Evolutionary conservation across 2,113 vertebrate species (phyloP), one percentile per base, ranked within the genome.

Genomic region (Tor tambroides): DNA sequence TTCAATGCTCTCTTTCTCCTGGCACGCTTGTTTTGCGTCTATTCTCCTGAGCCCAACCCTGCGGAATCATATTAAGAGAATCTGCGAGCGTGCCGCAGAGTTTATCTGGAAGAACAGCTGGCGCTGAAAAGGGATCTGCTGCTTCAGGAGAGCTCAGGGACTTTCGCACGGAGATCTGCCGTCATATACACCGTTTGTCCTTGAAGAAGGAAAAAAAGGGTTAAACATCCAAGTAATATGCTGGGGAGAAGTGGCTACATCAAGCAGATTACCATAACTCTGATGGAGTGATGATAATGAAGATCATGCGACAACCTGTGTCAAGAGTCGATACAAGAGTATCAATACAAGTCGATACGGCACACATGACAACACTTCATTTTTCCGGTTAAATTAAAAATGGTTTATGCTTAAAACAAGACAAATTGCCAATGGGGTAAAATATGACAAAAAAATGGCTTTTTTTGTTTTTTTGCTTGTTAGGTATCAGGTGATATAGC

Each of bases 31-130:
- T 98, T 98, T 96, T 94, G 95, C 95, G 8, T 96, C 96, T 96
- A 98, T 96, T 97, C 98, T 99, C 98, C 95, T 94, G 98, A 97
- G 98, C 94, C 96, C 84, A 97, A 97, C 95, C 96, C 88, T 95
- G 94, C 95, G 95, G 97, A 98, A 98, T 98, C 98, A 98, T 98
- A 97, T 98, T 97, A 98, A 97, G 97, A 97, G 96, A 97, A 97
- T 97, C 97, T 98, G 96, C 26, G 61, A 97, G 95, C 95, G 90
- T 93, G 94, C 97, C 95, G 94, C 94, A 95, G 95, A 96, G 95
- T 97, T 84, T 84, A 97, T 97, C 96, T 96, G 96, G 96, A 96
- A 96, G 97, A 99, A 98, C 98, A 99, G 98, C 98, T 99, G 98
- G 96, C 95, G 94, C 93, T 94, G 97, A 96, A 97, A 97, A 95